Evolutionary conservation across 2,888 invertebrate genomes (phyloP), one percentile per base, ranked within the genome.

Genomic region (Pherbina coryleti): DNA sequence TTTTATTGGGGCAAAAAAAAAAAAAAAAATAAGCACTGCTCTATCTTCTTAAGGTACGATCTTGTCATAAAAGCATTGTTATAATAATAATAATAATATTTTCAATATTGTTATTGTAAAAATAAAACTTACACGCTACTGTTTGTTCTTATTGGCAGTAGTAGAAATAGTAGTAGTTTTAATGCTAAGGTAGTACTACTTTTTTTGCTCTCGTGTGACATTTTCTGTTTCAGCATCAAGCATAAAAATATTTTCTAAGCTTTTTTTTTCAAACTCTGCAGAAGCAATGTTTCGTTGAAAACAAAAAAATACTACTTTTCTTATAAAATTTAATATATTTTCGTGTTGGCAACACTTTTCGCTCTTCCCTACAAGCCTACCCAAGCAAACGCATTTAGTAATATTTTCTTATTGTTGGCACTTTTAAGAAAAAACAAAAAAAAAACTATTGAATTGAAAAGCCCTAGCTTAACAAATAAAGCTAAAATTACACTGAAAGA

Each of bases 121-220:
- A n/a, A 53, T 74, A 67, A 82, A 83, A 86, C 84, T 85, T 86
- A 85, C 82, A 66, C 83, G 87, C 89, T 89, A 89, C 89, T 89
- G 89, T 88, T 88, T 88, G 89, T 89, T 89, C 89, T 86, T 88
- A 85, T 87, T 85, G 88, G 88, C 89, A 89, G 89, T 89, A 89
- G 89, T 86, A 80, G 70, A 79, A 78, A 80, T 75, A 77, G 75
- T 79, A 79, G 79, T 78, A 81, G 83, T 82, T 75, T 37, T 76
- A 77, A 76, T 60, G 31, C 14, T 44, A 17, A 62, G 44, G 67
- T 78, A 74, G 76, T 78, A 60, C 34, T 72, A 72, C 31, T n/a
- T 53, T 72, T 75, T 82, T 84, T 86, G 86, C 85, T 85, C 83
- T 83, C 85, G 85, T 86, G 22, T 60, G 25, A 25, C 44, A 44